Percentiles rank a stretch among this genome's conserved stretches.
phyloP scores from a whole-genome alignment of 2,888 invertebrate species.

The Habroteleia sp. region DNA sequence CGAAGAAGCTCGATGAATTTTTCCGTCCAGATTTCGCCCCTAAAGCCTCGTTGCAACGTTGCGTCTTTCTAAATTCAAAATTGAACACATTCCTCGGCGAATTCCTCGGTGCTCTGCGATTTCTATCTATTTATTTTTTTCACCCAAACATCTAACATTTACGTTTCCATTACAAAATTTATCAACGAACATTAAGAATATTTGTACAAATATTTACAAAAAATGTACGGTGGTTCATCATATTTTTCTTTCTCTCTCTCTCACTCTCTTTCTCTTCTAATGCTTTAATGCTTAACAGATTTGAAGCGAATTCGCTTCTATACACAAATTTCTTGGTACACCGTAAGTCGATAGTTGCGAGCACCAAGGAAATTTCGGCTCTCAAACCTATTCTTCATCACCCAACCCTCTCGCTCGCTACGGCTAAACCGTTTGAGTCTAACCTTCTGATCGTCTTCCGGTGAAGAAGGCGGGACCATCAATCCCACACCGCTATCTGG shows the following conservation, averaged over 20 bases:
- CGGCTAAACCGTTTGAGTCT: conserved; percentile 69
- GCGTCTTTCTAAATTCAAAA: conserved; percentile 57
- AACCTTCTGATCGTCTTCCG: conserved; percentile 75
- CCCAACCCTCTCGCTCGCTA: conserved; percentile 70
- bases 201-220: conserved; percentile 55
- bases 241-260: no score
- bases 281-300: background rate
- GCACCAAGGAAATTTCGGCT: conserved; percentile 65
- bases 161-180: conserved; percentile 1
- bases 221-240: conserved; percentile 29
- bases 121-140: conserved; percentile 21
- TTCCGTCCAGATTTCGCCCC: conserved; percentile 62
- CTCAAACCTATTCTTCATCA: conserved; percentile 65
- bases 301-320: conserved; percentile 52
- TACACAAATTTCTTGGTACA: conserved; percentile 76
- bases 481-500: conserved; percentile 48
- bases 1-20: conserved; percentile 62
- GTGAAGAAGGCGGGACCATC: conserved; percentile 64
- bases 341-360: conserved; percentile 67
- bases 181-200: conserved; percentile 8
- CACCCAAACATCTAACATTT: background rate
- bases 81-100: conserved; percentile 42
- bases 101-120: conserved; percentile 50
- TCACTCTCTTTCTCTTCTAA: background rate
- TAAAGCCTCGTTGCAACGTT: conserved; percentile 63